Conservation (phyloP, 2,113 vertebrate genomes). For the Raja brachyura region DNA sequence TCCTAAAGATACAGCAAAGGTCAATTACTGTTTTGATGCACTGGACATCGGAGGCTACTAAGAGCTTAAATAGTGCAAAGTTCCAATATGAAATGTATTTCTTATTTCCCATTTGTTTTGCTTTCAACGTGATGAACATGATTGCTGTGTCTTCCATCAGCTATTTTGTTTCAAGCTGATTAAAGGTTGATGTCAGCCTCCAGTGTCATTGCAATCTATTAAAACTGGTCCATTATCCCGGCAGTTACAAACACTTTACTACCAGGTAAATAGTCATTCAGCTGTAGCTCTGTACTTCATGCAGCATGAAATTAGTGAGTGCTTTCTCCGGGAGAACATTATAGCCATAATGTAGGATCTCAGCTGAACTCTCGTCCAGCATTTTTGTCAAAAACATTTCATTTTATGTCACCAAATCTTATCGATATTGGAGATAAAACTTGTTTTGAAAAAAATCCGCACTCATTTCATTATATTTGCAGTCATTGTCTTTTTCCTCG, state of each 20-base stretch:
- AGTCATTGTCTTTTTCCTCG: not conserved
- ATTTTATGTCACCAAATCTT: not conserved
- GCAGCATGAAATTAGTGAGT: conserved; percentile 5
- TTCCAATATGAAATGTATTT: not conserved
- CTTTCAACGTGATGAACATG: not conserved
- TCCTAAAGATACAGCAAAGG: not conserved
- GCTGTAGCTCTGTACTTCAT: not conserved
- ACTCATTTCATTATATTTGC: not conserved
- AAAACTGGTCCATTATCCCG: conserved; percentile 25
- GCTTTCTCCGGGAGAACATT: not conserved
- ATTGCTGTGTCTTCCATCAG: not conserved
- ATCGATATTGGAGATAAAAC: not conserved
- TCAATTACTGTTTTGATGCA: not conserved
- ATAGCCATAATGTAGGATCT: not conserved
- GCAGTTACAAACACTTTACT: conserved; percentile 8
- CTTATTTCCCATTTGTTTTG: not conserved
- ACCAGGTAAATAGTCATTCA: conserved; percentile 31
- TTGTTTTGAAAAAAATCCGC: not conserved
- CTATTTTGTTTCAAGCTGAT: conserved; percentile 5
- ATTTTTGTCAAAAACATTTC: not conserved
- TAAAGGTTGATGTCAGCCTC: conserved; percentile 21
- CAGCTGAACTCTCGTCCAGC: not conserved
- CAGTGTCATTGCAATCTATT: conserved; percentile 7
- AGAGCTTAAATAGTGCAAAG: not conserved
- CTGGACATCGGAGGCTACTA: not conserved